Evolutionary conservation across 2,113 vertebrate genomes (phyloP).

Genomic region (Pycnonotus jocosus): DNA sequence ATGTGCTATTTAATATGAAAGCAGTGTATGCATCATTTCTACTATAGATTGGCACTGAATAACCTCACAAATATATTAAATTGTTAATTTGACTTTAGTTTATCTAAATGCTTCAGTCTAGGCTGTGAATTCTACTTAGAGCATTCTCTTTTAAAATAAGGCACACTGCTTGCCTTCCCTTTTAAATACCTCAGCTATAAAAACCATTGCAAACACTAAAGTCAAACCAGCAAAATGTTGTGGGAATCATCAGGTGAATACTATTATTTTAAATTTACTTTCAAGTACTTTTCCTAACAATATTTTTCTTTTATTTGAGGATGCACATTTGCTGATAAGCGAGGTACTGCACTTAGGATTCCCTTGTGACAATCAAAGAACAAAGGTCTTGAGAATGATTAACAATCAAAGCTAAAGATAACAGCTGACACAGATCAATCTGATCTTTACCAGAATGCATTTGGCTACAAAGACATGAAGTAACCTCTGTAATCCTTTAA

Average conservation of each 20-base stretch:
- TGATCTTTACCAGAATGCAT: conserved; percentile 47
- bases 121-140: neutral
- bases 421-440: conserved; percentile 37
- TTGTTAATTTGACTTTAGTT: neutral
- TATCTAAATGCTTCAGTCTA: neutral
- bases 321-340: neutral
- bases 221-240: neutral
- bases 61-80: neutral
- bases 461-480: conserved; percentile 57
- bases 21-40: neutral
- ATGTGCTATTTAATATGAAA: neutral
- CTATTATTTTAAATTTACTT: neutral
- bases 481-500: conserved; percentile 50
- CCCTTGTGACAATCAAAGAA: neutral
- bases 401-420: conserved; percentile 46
- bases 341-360: neutral
- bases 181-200: neutral
- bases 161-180: neutral
- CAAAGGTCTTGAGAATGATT: conserved; percentile 17
- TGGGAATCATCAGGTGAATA: neutral
- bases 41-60: neutral
- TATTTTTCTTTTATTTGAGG: neutral
- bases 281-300: neutral
- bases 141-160: neutral
- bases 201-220: neutral